phyloP scores from a whole-genome alignment of 2,888 invertebrate species.

The Cryptus viduatorius region DNA sequence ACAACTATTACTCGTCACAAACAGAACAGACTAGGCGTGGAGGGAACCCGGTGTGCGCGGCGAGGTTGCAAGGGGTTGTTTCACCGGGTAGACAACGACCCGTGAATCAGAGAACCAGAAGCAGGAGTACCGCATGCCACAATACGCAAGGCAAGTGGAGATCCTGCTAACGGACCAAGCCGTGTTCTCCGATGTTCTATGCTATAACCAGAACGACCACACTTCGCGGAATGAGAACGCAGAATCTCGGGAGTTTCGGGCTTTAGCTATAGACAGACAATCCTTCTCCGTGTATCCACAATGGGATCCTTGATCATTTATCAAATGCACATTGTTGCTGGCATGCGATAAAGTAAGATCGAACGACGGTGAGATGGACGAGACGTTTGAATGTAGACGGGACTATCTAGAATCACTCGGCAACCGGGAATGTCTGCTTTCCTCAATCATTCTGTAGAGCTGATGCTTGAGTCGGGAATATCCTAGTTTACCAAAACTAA shows the following conservation, averaged over 20 bases:
- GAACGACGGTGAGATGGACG: conserved; percentile 5
- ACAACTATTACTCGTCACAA: conserved; percentile 74
- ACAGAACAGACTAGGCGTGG: conserved; percentile 19
- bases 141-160: conserved; percentile 39
- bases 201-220: conserved; percentile 25
- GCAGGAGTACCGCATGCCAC: conserved; percentile 21
- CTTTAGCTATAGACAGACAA: conserved; percentile 19
- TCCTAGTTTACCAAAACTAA: neutral
- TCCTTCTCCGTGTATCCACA: conserved; percentile 50
- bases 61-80: conserved; percentile 22
- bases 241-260: conserved; percentile 13
- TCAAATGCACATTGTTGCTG: conserved; percentile 68
- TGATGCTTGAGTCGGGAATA: neutral
- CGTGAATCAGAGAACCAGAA: conserved; percentile 35
- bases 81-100: conserved; percentile 21
- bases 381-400: neutral
- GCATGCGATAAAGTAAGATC: conserved; percentile 30
- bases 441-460: neutral
- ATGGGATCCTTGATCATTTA: conserved; percentile 72
- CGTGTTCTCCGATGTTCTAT: conserved; percentile 20
- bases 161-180: conserved; percentile 26
- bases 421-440: neutral
- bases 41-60: neutral
- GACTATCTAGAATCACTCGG: neutral
- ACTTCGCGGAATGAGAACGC: conserved; percentile 9